Conservation (phyloP, 2,797 vertebrate genomes). For the Eurystomus glaucurus region DNA sequence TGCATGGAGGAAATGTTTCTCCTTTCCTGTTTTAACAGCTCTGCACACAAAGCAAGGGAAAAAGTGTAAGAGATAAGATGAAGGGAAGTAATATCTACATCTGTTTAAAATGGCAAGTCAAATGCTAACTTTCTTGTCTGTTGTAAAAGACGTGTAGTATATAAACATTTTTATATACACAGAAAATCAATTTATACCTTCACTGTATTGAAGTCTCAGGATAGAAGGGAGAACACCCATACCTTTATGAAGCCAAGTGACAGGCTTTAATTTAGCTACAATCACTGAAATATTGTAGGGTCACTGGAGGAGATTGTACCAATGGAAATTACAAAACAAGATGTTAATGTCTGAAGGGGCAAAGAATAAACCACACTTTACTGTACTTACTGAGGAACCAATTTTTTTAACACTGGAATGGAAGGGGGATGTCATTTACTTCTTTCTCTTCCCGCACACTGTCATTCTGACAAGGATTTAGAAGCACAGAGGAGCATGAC, state of each 20-base stretch:
- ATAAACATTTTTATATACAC: neutral
- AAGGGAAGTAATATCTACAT: neutral
- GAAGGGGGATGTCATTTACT: neutral
- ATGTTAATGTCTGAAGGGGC: neutral
- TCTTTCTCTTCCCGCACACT: neutral
- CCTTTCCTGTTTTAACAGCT: neutral
- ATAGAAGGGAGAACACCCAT: neutral
- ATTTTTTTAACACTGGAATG: neutral
- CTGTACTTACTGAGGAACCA: neutral
- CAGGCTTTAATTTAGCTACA: neutral
- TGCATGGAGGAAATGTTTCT: neutral
- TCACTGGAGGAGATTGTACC: neutral
- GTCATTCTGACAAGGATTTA: neutral
- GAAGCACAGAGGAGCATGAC: neutral
- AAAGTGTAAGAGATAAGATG: neutral
- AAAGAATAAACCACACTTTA: neutral
- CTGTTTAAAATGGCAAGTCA: neutral
- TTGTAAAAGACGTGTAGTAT: neutral
- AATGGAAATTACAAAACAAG: neutral
- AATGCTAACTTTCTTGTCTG: neutral
- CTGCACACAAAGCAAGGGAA: rapidly evolving
- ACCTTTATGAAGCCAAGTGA: neutral
- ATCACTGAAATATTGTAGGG: neutral
- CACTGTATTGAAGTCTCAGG: neutral
- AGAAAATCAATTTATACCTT: neutral